Evolutionary conservation across 1,140 invertebrate species (phyloP).

Genomic region (Ptiloglossa arizonensis): DNA sequence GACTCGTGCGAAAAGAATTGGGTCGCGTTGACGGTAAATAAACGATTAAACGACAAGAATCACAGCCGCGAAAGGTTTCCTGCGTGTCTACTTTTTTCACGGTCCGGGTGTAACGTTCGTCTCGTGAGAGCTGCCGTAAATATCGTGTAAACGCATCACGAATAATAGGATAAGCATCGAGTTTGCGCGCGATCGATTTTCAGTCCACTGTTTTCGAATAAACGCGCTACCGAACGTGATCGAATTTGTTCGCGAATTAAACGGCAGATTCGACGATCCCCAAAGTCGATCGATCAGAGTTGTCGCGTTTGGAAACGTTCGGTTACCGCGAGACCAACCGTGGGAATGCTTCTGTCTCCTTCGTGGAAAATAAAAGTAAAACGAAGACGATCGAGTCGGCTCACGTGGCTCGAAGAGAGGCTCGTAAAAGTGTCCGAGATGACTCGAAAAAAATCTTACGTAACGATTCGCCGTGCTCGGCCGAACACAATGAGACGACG

Average conservation of each 20-base stretch:
- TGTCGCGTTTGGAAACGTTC: too few species aligned
- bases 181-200: slow-evolving; percentile 16
- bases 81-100: neutral
- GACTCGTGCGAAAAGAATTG: slow-evolving; percentile 1
- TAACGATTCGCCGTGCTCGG: slow-evolving; percentile 58
- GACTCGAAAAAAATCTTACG: slow-evolving; percentile 61
- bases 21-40: neutral
- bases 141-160: neutral
- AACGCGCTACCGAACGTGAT: neutral
- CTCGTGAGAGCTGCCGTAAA: neutral
- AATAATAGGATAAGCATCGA: slow-evolving; percentile 2
- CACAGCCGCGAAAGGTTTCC: neutral
- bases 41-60: slow-evolving; percentile 13
- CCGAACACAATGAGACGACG: slow-evolving; percentile 65
- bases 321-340: too few species aligned
- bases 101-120: neutral
- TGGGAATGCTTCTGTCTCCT: neutral
- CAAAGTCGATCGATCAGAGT: too few species aligned
- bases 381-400: neutral
- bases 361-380: neutral
- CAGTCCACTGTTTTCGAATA: neutral
- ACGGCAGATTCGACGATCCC: too few species aligned
- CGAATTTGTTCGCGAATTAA: neutral
- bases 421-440: slow-evolving; percentile 40
- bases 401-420: slow-evolving; percentile 11